Percentiles rank a stretch among this genome's conserved stretches.
phyloP scores from a whole-genome alignment of 2,888 invertebrate genomes.

The Scrobipalpa costella region DNA sequence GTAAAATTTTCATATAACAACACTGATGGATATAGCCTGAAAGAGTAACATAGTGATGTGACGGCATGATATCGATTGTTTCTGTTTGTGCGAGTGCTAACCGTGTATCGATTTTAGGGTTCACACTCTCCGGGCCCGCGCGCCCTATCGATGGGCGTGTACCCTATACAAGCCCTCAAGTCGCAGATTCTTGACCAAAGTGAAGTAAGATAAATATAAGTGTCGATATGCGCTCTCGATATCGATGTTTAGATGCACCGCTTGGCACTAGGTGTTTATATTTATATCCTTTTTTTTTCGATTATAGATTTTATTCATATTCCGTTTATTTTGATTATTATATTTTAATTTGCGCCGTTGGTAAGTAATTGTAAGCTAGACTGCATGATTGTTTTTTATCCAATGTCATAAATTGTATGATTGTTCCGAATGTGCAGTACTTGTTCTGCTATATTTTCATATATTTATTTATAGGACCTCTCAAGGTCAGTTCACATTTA shows the following conservation, averaged over 20 bases:
- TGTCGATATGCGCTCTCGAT: slow-evolving; percentile 59
- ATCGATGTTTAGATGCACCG: slow-evolving; percentile 80
- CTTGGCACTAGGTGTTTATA: slow-evolving; percentile 77
- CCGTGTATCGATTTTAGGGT: slow-evolving; percentile 86
- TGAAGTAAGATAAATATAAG: slow-evolving; percentile 88
- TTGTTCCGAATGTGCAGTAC: slow-evolving; percentile 31
- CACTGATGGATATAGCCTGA: slow-evolving; percentile 60
- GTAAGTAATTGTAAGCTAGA: slow-evolving; percentile 62
- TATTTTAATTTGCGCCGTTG: slow-evolving; percentile 50
- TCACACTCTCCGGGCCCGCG: slow-evolving; percentile 96
- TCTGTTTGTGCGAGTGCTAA: slow-evolving; percentile 80
- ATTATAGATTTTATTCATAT: neutral
- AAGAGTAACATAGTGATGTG: slow-evolving; percentile 48
- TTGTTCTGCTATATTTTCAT: neutral
- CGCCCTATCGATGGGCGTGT: slow-evolving; percentile 94
- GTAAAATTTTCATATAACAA: slow-evolving; percentile 46
- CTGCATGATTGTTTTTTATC: slow-evolving; percentile 61
- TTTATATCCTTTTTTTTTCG: slow-evolving; percentile 35
- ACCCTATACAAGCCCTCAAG: slow-evolving; percentile 93
- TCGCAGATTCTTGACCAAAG: slow-evolving; percentile 93
- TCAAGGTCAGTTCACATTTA: neutral
- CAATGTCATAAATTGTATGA: slow-evolving; percentile 27
- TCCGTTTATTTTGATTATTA: slow-evolving; percentile 12
- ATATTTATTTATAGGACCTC: neutral
- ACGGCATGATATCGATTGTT: slow-evolving; percentile 72